Base-by-base conservation (phyloP, 2,888 invertebrate species). In the Itoplectis maculator region DNA sequence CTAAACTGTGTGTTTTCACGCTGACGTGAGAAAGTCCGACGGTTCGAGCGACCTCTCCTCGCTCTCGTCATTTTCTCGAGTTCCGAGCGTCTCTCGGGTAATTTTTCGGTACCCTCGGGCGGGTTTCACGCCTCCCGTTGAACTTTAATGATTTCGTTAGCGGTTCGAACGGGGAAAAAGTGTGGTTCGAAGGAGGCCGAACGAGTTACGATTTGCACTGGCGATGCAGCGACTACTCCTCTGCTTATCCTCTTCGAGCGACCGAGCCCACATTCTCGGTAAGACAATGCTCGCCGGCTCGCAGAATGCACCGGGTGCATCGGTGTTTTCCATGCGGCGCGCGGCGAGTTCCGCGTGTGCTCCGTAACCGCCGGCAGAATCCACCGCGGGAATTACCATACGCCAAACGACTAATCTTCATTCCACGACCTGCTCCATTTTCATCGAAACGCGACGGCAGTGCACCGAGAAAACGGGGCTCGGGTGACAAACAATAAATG, bases 241-340 rank as follows among this genome's bases (percentile, higher is more conserved):
- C 66, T 63, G 61, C 77, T 77, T 81, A 77, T 65, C 65, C 35
- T 65, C 69, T 37, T 23, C 69, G 29, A 69, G 42, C 61, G 74
- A 81, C 77, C 82, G 82, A 70, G 74, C 82, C 82, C 82, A 82
- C 82, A 82, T 82, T 82, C 78, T 78, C 69, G 65, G 63, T 35
- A 56, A 82, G 49, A 82, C 82, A 78, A 78, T 82, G 78, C 82
- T 59, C 54, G 70, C 18, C 35, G 65, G 63, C 23, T 29, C 45
- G 23, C 70, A 29, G 35, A 6, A 59, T 49, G 69, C 77, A 59
- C 45, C 68, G 47, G 29, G 29, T n/a, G 54, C 70, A 65, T 74
- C 65, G 72, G 72, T 40, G n/a, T n/a, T n/a, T 79, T 79, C 47
- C 78, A 45, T 45, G 73, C 49, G 54, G 29, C 15, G 59, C 54